Evolutionary conservation across 2,113 vertebrate genomes (phyloP).

Genomic region (Cryptotis parvus): DNA sequence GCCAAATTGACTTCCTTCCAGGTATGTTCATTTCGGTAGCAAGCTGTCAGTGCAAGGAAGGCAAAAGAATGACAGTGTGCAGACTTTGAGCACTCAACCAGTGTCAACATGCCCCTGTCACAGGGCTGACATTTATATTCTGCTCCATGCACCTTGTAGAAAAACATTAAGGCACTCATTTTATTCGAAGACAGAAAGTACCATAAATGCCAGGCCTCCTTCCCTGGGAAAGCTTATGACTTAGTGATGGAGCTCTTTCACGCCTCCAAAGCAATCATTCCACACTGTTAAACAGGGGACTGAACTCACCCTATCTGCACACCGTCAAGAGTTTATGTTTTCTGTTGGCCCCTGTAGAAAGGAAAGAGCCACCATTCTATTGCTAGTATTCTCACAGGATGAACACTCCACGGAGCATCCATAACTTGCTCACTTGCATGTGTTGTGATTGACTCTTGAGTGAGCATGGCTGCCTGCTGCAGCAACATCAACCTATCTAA

Average conservation of each 20-base stretch:
- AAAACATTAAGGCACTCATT: constrained; percentile 66
- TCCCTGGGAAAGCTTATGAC: not conserved
- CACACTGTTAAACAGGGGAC: not conserved
- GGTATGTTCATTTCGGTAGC: constrained; percentile 71
- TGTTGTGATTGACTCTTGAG: not conserved
- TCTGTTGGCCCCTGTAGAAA: not conserved
- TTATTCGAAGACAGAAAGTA: constrained; percentile 56
- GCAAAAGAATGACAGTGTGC: constrained; percentile 65
- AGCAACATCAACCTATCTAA: constrained; percentile 6
- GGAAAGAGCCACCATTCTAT: not conserved
- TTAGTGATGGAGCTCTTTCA: not conserved
- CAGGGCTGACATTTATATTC: constrained; percentile 62
- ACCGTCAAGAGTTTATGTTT: not conserved
- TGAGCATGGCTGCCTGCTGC: not conserved
- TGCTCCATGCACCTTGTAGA: not conserved
- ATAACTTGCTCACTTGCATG: not conserved
- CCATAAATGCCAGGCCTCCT: constrained; percentile 37
- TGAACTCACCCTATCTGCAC: not conserved
- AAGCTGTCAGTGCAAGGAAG: constrained; percentile 64
- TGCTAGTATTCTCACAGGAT: not conserved
- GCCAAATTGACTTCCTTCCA: constrained; percentile 73
- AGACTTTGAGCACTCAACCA: constrained; percentile 56
- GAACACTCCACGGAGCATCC: not conserved
- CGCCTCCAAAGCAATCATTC: not conserved
- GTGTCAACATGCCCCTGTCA: constrained; percentile 48